A percentile compares a stretch with the other conserved stretches of the same genome.
Evolutionary conservation across 2,113 vertebrate species (phyloP).

Genomic region (Propithecus coquereli): DNA sequence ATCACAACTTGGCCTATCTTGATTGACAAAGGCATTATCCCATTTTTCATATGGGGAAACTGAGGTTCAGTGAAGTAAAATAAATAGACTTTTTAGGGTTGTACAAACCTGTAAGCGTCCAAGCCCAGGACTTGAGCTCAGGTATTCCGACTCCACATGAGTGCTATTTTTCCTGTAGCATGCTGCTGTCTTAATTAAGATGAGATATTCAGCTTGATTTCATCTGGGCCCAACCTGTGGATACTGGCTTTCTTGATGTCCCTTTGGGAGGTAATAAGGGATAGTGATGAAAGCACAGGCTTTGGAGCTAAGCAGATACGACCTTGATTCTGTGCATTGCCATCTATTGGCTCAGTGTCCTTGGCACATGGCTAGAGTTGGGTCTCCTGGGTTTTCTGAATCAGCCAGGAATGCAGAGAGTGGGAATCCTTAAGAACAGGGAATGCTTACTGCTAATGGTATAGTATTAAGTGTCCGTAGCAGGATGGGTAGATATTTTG

Average conservation of each 20-base stretch:
- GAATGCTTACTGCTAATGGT: background rate
- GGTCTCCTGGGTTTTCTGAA: background rate
- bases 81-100: background rate
- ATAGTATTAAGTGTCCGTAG: background rate
- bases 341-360: background rate
- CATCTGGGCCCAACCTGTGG: background rate
- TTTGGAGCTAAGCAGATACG: background rate
- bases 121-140: background rate
- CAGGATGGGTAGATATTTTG: background rate
- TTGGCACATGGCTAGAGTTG: background rate
- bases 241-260: background rate
- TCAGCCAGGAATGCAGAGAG: background rate
- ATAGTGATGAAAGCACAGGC: background rate
- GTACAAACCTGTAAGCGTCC: background rate
- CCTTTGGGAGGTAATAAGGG: background rate
- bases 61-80: background rate
- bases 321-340: background rate
- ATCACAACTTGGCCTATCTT: background rate
- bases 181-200: background rate
- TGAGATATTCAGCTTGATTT: background rate
- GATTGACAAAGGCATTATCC: background rate
- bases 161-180: background rate
- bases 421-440: background rate
- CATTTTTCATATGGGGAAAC: background rate
- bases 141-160: background rate